Percentiles rank a stretch among this genome's conserved stretches.
Evolutionary conservation across 2,888 invertebrate species (phyloP).

Genomic region (Andrena praecox): DNA sequence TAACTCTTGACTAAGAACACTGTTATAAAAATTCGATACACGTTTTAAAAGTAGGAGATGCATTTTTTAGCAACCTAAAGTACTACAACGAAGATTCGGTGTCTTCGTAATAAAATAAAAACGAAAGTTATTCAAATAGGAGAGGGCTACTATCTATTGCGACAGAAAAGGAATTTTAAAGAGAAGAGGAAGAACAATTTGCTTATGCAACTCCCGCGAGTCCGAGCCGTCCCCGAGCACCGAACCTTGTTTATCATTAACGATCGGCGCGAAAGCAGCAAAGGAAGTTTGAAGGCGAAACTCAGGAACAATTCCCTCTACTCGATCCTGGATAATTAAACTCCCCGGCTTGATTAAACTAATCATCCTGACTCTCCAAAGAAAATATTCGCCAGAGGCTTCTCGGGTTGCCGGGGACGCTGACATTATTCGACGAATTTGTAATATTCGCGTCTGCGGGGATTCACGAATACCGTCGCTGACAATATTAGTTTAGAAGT

Average conservation of each 20-base stretch:
- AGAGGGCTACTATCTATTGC: background rate
- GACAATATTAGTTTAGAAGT: too few relatives aligned
- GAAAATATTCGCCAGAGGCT: constrained; percentile 47
- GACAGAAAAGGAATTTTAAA: background rate
- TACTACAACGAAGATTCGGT: too few relatives aligned
- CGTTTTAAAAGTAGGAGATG: too few relatives aligned
- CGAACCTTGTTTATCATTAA: constrained; percentile 15
- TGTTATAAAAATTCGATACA: too few relatives aligned
- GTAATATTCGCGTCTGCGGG: constrained; percentile 3
- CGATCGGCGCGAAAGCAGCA: constrained; percentile 1
- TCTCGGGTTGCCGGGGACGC: background rate
- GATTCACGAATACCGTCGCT: too few relatives aligned
- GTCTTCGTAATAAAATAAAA: too few relatives aligned
- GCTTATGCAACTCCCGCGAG: background rate
- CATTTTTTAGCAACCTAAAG: too few relatives aligned
- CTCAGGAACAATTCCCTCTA: constrained; percentile 26
- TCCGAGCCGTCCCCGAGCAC: background rate
- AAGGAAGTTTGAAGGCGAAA: constrained; percentile 35
- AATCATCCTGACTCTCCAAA: constrained; percentile 27
- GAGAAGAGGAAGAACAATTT: constrained; percentile 1
- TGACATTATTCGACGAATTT: constrained; percentile 33
- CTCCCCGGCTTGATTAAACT: constrained; percentile 34
- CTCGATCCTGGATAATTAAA: constrained; percentile 40
- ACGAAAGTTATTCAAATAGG: too few relatives aligned
- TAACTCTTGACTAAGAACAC: too few relatives aligned